Conservation (phyloP, 2,113 vertebrate genomes). For the Apteryx mantelli region DNA sequence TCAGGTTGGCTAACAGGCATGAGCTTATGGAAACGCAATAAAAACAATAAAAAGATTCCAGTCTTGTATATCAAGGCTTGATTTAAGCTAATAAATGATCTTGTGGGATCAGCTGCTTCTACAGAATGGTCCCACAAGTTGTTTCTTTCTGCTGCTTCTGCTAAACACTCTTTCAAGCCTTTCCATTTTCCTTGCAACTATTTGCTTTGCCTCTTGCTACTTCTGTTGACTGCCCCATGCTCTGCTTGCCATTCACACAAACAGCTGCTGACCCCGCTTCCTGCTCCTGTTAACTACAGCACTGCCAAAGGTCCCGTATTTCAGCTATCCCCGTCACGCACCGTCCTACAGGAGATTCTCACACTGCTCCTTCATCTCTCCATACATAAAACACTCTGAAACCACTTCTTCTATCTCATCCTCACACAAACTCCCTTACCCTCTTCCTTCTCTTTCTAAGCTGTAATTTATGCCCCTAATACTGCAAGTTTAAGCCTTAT, state of each 20-base stretch:
- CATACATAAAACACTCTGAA: background rate
- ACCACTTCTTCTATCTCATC: background rate
- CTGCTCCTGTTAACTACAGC: background rate
- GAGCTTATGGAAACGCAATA: too few relatives aligned
- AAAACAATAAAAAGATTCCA: too few relatives aligned
- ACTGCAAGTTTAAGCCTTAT: background rate
- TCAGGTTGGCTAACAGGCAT: too few relatives aligned
- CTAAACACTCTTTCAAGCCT: background rate
- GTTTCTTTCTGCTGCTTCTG: background rate
- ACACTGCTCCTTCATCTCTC: background rate
- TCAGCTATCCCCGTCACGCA: background rate
- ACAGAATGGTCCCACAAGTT: background rate
- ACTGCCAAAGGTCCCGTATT: background rate
- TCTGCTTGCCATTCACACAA: background rate
- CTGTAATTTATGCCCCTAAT: background rate
- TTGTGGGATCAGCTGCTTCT: background rate
- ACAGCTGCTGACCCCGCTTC: background rate
- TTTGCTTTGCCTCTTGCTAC: background rate
- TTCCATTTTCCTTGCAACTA: background rate
- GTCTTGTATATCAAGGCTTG: background rate
- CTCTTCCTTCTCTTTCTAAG: background rate
- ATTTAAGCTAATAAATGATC: background rate
- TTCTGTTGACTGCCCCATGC: background rate
- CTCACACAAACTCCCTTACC: background rate
- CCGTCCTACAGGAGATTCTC: background rate